These are phyloP conservation scores for Allophyes oxyacanthae DNA, from an alignment of 2,888 invertebrate genomes.

Conservation along the genomic window DNA sequence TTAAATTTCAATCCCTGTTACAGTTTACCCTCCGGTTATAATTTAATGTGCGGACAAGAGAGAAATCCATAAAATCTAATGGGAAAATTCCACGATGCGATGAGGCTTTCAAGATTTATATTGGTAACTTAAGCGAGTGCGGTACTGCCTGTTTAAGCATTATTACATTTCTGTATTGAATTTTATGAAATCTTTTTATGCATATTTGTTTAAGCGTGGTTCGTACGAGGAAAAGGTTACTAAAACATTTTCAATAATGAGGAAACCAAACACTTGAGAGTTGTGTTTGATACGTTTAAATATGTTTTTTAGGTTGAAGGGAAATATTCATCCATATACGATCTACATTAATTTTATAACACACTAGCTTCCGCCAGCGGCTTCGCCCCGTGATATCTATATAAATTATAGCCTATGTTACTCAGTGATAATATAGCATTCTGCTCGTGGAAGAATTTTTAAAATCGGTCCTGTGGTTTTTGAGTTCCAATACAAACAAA, in stretches of 20 bases:
- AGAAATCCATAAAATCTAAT: slow-evolving; percentile 86
- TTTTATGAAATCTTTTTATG: slow-evolving; percentile 39
- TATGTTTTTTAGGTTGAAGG: no score
- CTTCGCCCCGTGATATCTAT: no score
- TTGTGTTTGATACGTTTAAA: no score
- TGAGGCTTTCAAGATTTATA: slow-evolving; percentile 83
- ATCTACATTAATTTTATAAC: no score
- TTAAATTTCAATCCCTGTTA: slow-evolving; percentile 76
- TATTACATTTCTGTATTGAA: slow-evolving; percentile 55
- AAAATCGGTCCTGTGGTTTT: no score
- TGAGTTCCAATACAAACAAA: no score
- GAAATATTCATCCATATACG: no score
- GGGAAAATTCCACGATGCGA: slow-evolving; percentile 80
- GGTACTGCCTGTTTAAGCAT: slow-evolving; percentile 64
- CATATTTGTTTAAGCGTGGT: slow-evolving; percentile 21
- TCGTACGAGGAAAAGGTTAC: neutral
- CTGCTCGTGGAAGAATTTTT: no score
- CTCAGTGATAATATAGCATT: no score
- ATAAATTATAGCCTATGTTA: no score
- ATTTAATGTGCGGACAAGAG: slow-evolving; percentile 85
- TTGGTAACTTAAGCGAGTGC: slow-evolving; percentile 69
- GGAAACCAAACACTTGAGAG: no score
- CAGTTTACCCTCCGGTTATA: slow-evolving; percentile 79
- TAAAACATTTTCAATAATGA: neutral
- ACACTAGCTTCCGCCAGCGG: no score